Evolutionary conservation across 2,888 invertebrate genomes (phyloP).

Genomic region (Tineola bisselliella): DNA sequence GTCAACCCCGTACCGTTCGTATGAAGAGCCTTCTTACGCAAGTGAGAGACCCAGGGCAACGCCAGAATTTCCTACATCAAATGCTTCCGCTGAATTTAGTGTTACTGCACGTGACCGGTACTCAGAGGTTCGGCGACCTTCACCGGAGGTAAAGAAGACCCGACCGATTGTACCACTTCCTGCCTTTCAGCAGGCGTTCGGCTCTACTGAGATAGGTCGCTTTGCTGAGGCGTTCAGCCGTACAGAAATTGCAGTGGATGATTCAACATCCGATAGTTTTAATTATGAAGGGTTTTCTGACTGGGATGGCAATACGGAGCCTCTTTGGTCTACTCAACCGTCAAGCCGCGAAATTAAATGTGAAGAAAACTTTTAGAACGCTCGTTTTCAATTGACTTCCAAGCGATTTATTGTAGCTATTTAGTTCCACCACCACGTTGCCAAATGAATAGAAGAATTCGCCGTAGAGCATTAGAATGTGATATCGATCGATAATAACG

Average conservation of each 20-base stretch:
- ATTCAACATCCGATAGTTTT: slow-evolving; percentile 43
- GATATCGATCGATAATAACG: slow-evolving; percentile 30
- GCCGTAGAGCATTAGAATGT: slow-evolving; percentile 54
- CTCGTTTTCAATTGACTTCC: slow-evolving; percentile 3
- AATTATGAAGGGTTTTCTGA: slow-evolving; percentile 51
- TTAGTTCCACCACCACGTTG: slow-evolving; percentile 61
- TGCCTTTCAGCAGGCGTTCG: slow-evolving; percentile 87
- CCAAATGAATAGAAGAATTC: slow-evolving; percentile 56
- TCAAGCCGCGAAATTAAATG: slow-evolving; percentile 49
- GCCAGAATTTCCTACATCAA: neutral
- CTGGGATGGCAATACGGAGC: slow-evolving; percentile 48
- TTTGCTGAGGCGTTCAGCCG: slow-evolving; percentile 78
- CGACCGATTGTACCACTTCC: slow-evolving; percentile 72
- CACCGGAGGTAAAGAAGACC: neutral
- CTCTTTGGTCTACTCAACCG: slow-evolving; percentile 43
- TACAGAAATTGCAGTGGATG: slow-evolving; percentile 59
- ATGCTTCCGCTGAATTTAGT: slow-evolving; percentile 1
- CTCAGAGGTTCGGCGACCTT: neutral
- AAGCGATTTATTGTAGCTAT: neutral
- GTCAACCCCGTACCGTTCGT: slow-evolving; percentile 45
- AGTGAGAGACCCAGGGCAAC: slow-evolving; percentile 23
- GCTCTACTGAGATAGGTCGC: slow-evolving; percentile 86
- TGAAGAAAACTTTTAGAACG: slow-evolving; percentile 33
- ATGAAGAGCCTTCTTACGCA: slow-evolving; percentile 40
- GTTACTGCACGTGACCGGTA: neutral